Evolutionary conservation across 1,140 invertebrate genomes (phyloP).

Genomic region (Zaprionus lachaisei): DNA sequence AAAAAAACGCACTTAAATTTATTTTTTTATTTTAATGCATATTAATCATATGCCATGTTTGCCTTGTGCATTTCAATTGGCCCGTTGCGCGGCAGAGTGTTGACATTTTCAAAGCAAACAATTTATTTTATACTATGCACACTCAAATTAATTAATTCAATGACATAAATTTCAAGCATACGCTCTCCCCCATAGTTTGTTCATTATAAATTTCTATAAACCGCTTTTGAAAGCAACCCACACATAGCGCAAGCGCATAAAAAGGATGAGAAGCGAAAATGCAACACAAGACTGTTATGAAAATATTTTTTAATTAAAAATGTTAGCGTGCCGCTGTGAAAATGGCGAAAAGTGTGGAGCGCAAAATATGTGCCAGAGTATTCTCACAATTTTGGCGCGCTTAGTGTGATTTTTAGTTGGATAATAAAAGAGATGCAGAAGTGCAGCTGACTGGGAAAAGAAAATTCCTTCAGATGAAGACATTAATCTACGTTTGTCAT

Average conservation of each 20-base stretch:
- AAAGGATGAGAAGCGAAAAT: slow-evolving; percentile 13
- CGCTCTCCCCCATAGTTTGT: slow-evolving; percentile 7
- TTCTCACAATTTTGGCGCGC: neutral
- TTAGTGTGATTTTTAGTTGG: slow-evolving; percentile 12
- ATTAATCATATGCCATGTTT: slow-evolving; percentile 74
- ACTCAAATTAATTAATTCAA: slow-evolving; percentile 67
- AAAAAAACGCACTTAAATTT: slow-evolving; percentile 53
- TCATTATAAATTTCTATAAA: slow-evolving; percentile 16
- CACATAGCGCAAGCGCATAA: slow-evolving; percentile 10
- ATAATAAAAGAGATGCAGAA: neutral
- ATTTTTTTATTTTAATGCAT: slow-evolving; percentile 54
- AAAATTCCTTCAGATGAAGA: neutral
- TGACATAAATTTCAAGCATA: slow-evolving; percentile 21
- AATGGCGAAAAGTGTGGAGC: slow-evolving; percentile 10
- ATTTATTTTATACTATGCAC: slow-evolving; percentile 24
- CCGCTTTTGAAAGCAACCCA: slow-evolving; percentile 18
- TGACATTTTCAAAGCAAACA: slow-evolving; percentile 52
- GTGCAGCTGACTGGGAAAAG: neutral
- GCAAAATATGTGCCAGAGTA: slow-evolving; percentile 1
- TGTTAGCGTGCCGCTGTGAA: slow-evolving; percentile 17
- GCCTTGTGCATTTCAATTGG: slow-evolving; percentile 72
- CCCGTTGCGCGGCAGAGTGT: slow-evolving; percentile 25
- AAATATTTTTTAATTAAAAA: slow-evolving; percentile 56
- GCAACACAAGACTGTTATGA: slow-evolving; percentile 26
- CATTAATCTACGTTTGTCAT: neutral